Base-by-base conservation (phyloP, 92 coral and sea anemone genomes). In the Porites evermanni region DNA sequence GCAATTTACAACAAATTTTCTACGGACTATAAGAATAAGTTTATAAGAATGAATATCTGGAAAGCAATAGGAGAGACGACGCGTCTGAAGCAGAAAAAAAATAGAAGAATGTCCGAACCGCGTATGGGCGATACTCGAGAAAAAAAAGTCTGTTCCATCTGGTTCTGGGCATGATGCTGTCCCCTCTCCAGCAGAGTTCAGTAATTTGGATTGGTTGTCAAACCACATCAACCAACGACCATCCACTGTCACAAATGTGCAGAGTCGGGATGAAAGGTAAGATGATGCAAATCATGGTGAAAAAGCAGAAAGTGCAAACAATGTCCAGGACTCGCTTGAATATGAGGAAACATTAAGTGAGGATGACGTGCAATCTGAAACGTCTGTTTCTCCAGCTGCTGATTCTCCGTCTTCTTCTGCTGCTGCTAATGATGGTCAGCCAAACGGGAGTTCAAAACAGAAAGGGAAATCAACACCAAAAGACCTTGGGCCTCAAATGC, bases 311-410 rank as follows among this genome's bases (percentile, higher is more conserved):
- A 53, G 79, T 47, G 6, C 7, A 74, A 74, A 74, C 79, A 74
- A 18, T 74, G 79, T 74, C 79, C 21, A 74, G 19, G 78, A 74
- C 63, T 53, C 78, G 64, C 78, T 74, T 74, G 61, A 16, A 50
- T 74, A 52, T 74, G 78, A 3, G 26, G 78, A 74, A 50, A 74
- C 52, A 74, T 74, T 64, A 74, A 74, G 78, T 50, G 78, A 74
- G 78, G 78, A 74, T 74, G 78, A 74, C 78, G 53, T 74, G 78
- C 78, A 74, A 74, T 51, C 64, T 74, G 78, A 74, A 74, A 74
- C 29, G 64, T 74, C 78, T 74, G 78, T 74, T 74, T 2, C 67
- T 63, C 67, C 67, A 63, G 67, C 67, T 63, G 67, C 6, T 63
- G 67, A 63, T 63, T 63, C 67, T 63, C 67, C 67, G 19, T 63